Conservation (phyloP, 2,113 vertebrate species). For the Suricata suricatta region DNA sequence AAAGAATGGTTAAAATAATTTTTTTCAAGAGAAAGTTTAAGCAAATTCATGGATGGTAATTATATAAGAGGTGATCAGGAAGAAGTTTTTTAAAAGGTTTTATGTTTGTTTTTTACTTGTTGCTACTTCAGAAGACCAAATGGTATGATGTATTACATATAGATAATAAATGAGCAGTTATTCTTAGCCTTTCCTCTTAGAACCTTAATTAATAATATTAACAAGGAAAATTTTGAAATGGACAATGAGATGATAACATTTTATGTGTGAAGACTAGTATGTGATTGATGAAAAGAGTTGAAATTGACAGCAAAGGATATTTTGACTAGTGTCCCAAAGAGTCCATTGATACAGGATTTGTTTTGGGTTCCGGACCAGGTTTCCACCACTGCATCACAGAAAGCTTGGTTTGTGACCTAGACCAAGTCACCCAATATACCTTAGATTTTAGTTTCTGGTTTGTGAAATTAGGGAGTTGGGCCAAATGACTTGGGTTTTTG, state of each 20-base stretch:
- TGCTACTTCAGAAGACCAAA: neutral
- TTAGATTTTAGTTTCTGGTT: neutral
- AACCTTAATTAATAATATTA: neutral
- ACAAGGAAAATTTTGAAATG: neutral
- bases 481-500: neutral
- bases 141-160: neutral
- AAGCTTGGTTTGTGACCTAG: neutral
- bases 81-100: neutral
- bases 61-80: neutral
- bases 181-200: neutral
- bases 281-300: neutral
- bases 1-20: neutral
- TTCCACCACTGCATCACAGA: neutral
- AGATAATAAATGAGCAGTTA: neutral
- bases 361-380: neutral
- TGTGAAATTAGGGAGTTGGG: slow-evolving; percentile 19
- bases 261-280: neutral
- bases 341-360: neutral
- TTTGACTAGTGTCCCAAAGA: neutral
- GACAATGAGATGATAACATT: neutral
- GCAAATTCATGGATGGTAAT: neutral
- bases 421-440: neutral
- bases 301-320: neutral
- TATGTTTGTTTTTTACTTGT: neutral
- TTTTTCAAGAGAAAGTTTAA: neutral